phyloP scores from a whole-genome alignment of 2,888 invertebrate genomes.

The Hermaeophaga mercurialis region DNA sequence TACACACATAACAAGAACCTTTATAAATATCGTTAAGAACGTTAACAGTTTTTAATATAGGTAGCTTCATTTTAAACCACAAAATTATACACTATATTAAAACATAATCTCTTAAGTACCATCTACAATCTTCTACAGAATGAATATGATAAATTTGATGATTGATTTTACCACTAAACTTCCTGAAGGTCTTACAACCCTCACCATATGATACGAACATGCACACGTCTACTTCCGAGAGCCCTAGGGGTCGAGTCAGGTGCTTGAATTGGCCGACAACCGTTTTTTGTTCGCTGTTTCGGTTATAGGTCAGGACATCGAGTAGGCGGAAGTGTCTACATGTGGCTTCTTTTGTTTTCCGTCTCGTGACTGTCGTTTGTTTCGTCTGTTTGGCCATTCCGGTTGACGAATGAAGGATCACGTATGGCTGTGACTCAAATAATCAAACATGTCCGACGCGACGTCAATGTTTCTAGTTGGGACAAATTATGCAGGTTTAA shows the following conservation, averaged over 20 bases:
- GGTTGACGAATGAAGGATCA: slow-evolving; percentile 29
- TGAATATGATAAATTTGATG: background rate
- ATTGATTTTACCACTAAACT: background rate
- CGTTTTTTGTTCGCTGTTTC: slow-evolving; percentile 23
- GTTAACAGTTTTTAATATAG: no score
- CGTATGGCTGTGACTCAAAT: background rate
- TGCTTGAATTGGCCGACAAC: slow-evolving; percentile 14
- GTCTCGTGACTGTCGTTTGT: slow-evolving; percentile 22
- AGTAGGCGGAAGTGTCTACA: slow-evolving; percentile 31
- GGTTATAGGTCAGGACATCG: slow-evolving; percentile 22
- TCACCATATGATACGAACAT: background rate
- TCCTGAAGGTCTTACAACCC: background rate
- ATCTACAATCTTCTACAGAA: no score
- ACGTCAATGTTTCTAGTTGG: background rate
- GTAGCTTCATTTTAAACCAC: background rate
- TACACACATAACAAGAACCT: no score
- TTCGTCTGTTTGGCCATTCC: slow-evolving; percentile 20
- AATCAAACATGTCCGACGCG: slow-evolving; percentile 4
- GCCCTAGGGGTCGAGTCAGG: slow-evolving; percentile 15
- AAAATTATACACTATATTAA: background rate
- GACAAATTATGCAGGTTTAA: no score
- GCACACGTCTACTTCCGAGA: background rate
- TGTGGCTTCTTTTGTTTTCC: slow-evolving; percentile 23
- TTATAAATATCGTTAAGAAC: no score
- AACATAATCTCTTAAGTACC: no score